These are phyloP conservation scores for Lasioglossum oenotherae DNA, from an alignment of 2,888 invertebrate genomes.

Conservation along the genomic window DNA sequence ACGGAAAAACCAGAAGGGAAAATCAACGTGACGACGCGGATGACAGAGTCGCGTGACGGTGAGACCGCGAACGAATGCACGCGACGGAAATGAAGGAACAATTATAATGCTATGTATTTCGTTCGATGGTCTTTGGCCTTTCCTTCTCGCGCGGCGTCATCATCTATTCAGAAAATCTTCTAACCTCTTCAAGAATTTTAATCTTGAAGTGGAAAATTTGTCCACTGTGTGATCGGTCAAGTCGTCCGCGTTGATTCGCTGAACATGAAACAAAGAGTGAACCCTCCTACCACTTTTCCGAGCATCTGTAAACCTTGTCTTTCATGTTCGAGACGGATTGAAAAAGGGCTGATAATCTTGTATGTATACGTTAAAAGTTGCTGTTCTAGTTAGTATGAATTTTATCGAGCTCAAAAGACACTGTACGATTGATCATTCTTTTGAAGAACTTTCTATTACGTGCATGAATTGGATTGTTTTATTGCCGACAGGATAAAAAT, in stretches of 20 bases:
- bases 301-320: neutral
- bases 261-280: no score
- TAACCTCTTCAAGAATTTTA: neutral
- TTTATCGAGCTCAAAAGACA: neutral
- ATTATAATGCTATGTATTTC: neutral
- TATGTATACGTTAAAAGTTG: no score
- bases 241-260: no score
- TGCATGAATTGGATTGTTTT: neutral
- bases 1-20: neutral
- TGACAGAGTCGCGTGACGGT: neutral
- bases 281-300: neutral
- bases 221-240: neutral
- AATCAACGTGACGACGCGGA: neutral
- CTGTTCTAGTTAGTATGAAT: neutral
- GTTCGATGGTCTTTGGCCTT: neutral
- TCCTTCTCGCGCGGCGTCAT: neutral
- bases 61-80: neutral
- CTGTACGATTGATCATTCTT: no score
- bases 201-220: neutral
- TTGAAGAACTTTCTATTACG: no score
- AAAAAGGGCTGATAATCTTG: neutral
- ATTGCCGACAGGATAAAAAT: neutral
- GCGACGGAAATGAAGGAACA: neutral
- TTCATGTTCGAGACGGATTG: neutral
- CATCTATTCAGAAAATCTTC: neutral